phyloP scores from a whole-genome alignment of 2,888 invertebrate species.

The Dysmachus trigonus region DNA sequence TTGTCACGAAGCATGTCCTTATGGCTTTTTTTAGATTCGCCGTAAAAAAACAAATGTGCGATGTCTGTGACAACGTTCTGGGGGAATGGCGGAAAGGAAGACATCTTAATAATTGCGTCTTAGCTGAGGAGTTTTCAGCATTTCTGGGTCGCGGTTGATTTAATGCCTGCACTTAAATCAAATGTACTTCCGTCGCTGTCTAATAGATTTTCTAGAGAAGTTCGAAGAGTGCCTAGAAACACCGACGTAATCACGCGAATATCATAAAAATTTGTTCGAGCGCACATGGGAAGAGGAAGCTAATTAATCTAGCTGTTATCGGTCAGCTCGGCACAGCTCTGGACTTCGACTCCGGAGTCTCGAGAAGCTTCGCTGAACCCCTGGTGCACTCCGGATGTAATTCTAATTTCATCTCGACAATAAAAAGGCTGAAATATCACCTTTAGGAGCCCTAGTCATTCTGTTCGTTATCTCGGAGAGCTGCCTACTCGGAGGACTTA shows the following conservation, averaged over 20 bases:
- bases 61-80: not conserved
- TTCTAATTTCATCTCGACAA: not conserved
- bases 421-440: slow-evolving; percentile 10
- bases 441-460: not conserved
- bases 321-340: not conserved
- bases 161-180: slow-evolving; percentile 6
- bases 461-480: not conserved
- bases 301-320: slow-evolving; percentile 4
- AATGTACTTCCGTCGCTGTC: slow-evolving; percentile 4
- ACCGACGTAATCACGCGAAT: not conserved
- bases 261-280: not conserved
- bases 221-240: not conserved
- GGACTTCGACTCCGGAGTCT: not conserved
- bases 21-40: not conserved
- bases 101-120: slow-evolving; percentile 11
- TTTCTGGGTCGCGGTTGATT: slow-evolving; percentile 30
- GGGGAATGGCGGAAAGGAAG: not conserved
- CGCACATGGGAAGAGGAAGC: not conserved
- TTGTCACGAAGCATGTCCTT: slow-evolving; percentile 29
- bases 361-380: not conserved
- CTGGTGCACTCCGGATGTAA: slow-evolving; percentile 23
- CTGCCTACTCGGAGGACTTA: not conserved
- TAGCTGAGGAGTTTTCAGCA: not conserved
- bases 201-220: not conserved
- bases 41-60: not conserved